phyloP scores from a whole-genome alignment of 2,888 invertebrate genomes.

The Erebia aethiops region DNA sequence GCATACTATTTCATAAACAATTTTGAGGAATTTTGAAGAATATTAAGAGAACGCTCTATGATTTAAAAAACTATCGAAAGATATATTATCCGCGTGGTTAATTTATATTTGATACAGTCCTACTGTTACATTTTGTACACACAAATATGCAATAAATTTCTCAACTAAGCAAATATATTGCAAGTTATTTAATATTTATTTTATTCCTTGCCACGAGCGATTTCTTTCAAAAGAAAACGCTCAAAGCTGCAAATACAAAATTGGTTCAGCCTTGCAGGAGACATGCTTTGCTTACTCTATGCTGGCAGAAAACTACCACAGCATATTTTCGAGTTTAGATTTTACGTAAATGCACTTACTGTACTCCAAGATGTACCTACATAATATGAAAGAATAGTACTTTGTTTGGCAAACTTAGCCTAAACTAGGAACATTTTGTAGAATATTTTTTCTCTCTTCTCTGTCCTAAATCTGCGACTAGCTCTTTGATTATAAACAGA shows the following conservation, averaged over 20 bases:
- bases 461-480: no score
- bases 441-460: no score
- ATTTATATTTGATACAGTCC: background rate
- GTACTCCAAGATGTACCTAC: slow-evolving; percentile 1
- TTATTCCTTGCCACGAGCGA: slow-evolving; percentile 61
- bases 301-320: slow-evolving; percentile 41
- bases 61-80: no score
- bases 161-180: slow-evolving; percentile 12
- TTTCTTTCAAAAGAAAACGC: slow-evolving; percentile 62
- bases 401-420: no score
- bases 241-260: slow-evolving; percentile 69
- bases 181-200: slow-evolving; percentile 34
- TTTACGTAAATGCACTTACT: slow-evolving; percentile 32
- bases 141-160: slow-evolving; percentile 7
- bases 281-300: slow-evolving; percentile 59
- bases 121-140: background rate
- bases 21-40: no score
- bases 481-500: no score
- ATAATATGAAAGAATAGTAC: no score
- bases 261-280: slow-evolving; percentile 64
- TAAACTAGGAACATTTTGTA: no score
- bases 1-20: no score
- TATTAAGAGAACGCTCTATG: no score
- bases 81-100: no score
- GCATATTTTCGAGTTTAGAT: slow-evolving; percentile 38